Base-by-base conservation (phyloP, 2,113 vertebrate species). In the Solea solea region DNA sequence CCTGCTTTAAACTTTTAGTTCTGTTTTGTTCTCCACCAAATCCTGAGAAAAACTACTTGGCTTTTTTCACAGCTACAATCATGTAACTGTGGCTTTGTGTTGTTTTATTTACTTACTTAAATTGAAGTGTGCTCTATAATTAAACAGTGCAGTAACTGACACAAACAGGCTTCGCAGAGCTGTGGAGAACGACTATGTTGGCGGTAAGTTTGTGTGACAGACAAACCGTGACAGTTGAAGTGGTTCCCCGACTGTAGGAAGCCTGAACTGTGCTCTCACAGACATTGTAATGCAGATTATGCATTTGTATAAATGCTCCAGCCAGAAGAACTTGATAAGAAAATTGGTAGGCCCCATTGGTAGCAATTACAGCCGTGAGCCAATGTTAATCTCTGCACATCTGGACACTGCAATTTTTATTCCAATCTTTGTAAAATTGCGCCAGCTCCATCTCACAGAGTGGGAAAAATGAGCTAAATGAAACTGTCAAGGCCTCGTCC, bases 351-450 rank as follows among this genome's bases (percentile, higher is more conserved):
- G 68, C 49, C 62, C 69, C 70, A 65, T 80, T 82, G 77, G 85
- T 74, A 64, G 60, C 75, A 86, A 75, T 87, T 69, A 81, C 25
- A 76, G 73, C 72, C 21, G 39, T 34, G 74, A 72, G 51, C 25
- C 52, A 51, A 27, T 9, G 27, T 42, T 64, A 57, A 62, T 67
- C 12, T 67, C 56, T 78, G 78, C 74, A 87, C 83, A 87, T 89
- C 88, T 89, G 88, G 88, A 89, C 49, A 51, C 14, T 50, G 69
- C 58, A 76, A 64, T 76, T 74, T 83, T 52, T 56, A 74, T 40
- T 28, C 55, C 71, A 70, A 68, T 81, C 54, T 80, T 48, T 41
- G 53, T 66, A 6, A 84, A 86, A 84, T 88, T 83, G 79, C 65
- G 81, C 53, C 70, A 65, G 49, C 66, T 72, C 34, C 50, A 56